Evolutionary conservation across 2,113 vertebrate genomes (phyloP), one percentile per base, ranked within the genome.

Genomic region (Oriolus oriolus): DNA sequence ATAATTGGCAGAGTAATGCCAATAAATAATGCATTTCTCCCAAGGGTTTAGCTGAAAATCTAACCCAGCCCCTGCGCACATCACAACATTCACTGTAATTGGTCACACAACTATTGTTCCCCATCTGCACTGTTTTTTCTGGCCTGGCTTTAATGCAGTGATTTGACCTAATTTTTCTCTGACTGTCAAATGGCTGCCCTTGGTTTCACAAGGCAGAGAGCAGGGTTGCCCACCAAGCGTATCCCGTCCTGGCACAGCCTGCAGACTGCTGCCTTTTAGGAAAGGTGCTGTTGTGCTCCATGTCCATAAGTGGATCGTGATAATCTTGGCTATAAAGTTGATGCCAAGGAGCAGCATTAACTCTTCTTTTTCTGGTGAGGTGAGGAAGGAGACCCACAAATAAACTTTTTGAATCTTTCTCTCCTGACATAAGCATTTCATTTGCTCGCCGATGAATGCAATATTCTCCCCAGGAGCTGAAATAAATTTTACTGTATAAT

Each of bases 151-250:
- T 54, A 57, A 54, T 71, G 70, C 76, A 63, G 39, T n/a, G 53
- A 63, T 76, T 31, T 93, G 93, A 95, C 76, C 88, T 87, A 33
- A 39, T 95, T 91, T 64, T 91, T 27, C 63, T 87, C 44, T 41
- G 42, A 74, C 74, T 14, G 0, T 83, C 81, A 37, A 28, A 53
- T 7, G 22, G 26, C 49, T 74, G 6, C 41, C 22, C 52, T 30
- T 33, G 17, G 45, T 78, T 89, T 87, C 56, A 59, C 31, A 65
- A 65, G 59, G 52, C 30, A 63, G 47, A 56, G 37, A 45, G 31
- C 31, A 50, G 50, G 42, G 69, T 53, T 57, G 76, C 47, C 75
- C 84, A 65, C 57, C 37, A 15, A 30, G 35, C 37, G 80, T 26
- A 57, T 49, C 69, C 71, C 35, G 7, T 54, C 39, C 52, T 0